Evolutionary conservation across 2,888 invertebrate species (phyloP).

Genomic region (Ophion ventricosus): DNA sequence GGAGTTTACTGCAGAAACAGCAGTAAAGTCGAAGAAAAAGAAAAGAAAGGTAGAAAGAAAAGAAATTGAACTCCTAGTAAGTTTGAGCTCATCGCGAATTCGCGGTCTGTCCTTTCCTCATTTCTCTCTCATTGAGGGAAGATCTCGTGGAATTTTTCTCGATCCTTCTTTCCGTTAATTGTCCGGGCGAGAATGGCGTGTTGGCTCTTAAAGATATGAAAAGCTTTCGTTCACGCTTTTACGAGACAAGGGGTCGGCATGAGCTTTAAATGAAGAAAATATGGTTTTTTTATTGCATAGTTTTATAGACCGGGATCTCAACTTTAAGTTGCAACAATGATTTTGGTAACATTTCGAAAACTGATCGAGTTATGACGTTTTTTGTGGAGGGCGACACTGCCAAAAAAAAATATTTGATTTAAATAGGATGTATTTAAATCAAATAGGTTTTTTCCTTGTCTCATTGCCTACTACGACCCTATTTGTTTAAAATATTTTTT

Average conservation of each 20-base stretch:
- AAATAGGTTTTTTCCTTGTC: no score
- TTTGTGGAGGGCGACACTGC: no score
- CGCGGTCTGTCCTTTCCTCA: constrained; percentile 38
- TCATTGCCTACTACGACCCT: no score
- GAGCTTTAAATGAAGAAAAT: not conserved
- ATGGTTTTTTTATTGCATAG: not conserved
- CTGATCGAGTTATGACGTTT: no score
- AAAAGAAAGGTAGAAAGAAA: constrained; percentile 59
- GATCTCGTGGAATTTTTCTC: constrained; percentile 12
- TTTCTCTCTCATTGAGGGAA: constrained; percentile 39
- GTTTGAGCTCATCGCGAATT: constrained; percentile 72
- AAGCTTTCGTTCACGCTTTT: not conserved
- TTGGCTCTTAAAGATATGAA: constrained; percentile 40
- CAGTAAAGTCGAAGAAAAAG: constrained; percentile 52
- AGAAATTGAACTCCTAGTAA: constrained; percentile 73
- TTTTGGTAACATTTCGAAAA: no score
- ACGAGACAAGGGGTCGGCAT: not conserved
- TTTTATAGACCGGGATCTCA: not conserved
- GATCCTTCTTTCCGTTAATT: constrained; percentile 45
- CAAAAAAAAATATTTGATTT: no score
- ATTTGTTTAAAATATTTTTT: no score
- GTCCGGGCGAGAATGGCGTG: not conserved
- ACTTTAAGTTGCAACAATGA: no score
- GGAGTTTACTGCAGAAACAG: constrained; percentile 26
- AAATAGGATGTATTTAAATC: no score